phyloP scores from a whole-genome alignment of 2,888 invertebrate genomes.

The Blastobasis adustella region DNA sequence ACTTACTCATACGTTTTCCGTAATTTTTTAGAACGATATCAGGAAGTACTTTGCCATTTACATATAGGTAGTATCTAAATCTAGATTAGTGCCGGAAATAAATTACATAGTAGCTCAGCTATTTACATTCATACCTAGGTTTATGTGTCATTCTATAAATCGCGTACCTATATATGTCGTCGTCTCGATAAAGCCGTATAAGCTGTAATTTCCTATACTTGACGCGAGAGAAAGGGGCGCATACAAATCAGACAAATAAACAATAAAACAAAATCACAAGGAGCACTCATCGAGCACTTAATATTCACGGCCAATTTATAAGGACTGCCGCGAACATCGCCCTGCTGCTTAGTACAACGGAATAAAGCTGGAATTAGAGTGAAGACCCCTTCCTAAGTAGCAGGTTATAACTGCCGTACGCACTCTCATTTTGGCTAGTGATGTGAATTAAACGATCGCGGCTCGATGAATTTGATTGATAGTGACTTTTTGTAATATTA shows the following conservation, averaged over 20 bases:
- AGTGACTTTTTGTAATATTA: too few relatives aligned
- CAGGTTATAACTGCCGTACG: slow-evolving; percentile 14
- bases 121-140: too few relatives aligned
- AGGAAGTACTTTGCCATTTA: too few relatives aligned
- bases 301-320: slow-evolving; percentile 18
- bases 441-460: slow-evolving; percentile 18
- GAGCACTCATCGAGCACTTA: slow-evolving; percentile 57
- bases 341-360: slow-evolving; percentile 14
- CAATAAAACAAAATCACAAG: slow-evolving; percentile 63
- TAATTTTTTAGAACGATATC: too few relatives aligned
- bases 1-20: too few relatives aligned
- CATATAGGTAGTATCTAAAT: too few relatives aligned
- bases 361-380: slow-evolving; percentile 17
- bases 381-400: slow-evolving; percentile 7
- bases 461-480: slow-evolving; percentile 12
- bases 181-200: slow-evolving; percentile 24
- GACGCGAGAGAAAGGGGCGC: slow-evolving; percentile 11
- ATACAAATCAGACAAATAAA: slow-evolving; percentile 57
- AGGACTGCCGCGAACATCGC: slow-evolving; percentile 1
- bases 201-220: slow-evolving; percentile 34
- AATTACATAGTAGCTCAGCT: too few relatives aligned
- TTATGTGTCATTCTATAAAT: too few relatives aligned
- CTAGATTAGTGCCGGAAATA: too few relatives aligned
- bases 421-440: slow-evolving; percentile 38
- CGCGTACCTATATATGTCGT: slow-evolving; percentile 9